Evolutionary conservation across 2,113 vertebrate genomes (phyloP).

Genomic region (Dromaius novaehollandiae): DNA sequence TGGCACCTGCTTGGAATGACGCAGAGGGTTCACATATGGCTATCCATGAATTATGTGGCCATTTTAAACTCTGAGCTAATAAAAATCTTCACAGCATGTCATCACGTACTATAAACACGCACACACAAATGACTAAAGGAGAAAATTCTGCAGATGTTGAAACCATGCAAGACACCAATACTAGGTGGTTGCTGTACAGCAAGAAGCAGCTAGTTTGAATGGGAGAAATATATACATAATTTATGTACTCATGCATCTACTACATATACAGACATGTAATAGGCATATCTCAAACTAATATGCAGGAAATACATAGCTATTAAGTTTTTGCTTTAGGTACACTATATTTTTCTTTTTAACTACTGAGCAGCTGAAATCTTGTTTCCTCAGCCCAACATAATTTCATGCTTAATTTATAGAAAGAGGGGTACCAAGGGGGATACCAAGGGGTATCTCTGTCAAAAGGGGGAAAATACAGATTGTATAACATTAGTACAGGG

Average conservation of each 20-base stretch:
- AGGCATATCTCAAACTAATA: constrained; percentile 55
- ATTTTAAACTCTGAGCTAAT: background rate
- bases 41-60: background rate
- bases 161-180: background rate
- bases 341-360: constrained; percentile 61
- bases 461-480: constrained; percentile 40
- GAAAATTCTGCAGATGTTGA: background rate
- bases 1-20: background rate
- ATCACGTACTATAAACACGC: background rate
- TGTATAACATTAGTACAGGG: constrained; percentile 45
- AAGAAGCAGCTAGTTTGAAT: background rate
- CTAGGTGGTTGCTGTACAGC: background rate
- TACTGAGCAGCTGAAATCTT: constrained; percentile 71
- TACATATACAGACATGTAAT: background rate
- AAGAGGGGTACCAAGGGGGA: background rate
- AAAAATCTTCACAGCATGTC: background rate
- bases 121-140: background rate
- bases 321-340: constrained; percentile 51
- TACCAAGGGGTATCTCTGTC: background rate
- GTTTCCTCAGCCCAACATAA: constrained; percentile 66
- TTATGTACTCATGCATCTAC: background rate
- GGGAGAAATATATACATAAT: background rate
- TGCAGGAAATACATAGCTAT: constrained; percentile 58
- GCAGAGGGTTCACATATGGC: background rate
- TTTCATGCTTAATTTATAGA: constrained; percentile 75